These are phyloP conservation scores for Gymnogyps californianus DNA, from an alignment of 2,113 vertebrate genomes.

Conservation along the genomic window DNA sequence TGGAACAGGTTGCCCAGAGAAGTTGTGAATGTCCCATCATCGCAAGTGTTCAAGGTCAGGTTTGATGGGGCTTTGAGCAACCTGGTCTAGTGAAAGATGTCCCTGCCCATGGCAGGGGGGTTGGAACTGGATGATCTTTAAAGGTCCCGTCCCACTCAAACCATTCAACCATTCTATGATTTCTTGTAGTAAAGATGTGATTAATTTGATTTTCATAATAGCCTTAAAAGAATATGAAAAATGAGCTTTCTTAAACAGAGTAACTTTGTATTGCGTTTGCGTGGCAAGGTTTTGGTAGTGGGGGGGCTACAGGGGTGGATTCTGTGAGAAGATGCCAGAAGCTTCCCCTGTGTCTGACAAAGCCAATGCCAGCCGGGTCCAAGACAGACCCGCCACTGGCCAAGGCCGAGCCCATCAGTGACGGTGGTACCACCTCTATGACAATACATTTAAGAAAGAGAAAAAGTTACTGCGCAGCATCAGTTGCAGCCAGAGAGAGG, in stretches of 20 bases:
- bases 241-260: not conserved
- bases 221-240: not conserved
- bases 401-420: too few species aligned
- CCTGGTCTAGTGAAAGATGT: not conserved
- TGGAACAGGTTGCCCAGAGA: fast-evolving
- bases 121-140: not conserved
- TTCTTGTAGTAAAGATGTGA: not conserved
- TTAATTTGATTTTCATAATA: not conserved
- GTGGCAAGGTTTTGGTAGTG: too few species aligned
- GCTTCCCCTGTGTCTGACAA: too few species aligned
- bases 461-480: too few species aligned
- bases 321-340: too few species aligned
- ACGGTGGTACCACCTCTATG: too few species aligned
- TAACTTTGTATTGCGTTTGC: not conserved
- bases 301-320: too few species aligned
- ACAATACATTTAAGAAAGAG: too few species aligned
- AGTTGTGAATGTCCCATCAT: too few species aligned
- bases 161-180: not conserved
- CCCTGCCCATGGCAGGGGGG: not conserved
- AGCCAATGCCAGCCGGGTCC: too few species aligned
- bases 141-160: not conserved
- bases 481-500: too few species aligned
- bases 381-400: too few species aligned
- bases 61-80: not conserved
- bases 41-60: not conserved